A percentile compares a stretch with the other conserved stretches of the same genome.
These are phyloP conservation scores for Heliconius cydno DNA, from an alignment of 2,888 invertebrate genomes.

Conservation along the genomic window DNA sequence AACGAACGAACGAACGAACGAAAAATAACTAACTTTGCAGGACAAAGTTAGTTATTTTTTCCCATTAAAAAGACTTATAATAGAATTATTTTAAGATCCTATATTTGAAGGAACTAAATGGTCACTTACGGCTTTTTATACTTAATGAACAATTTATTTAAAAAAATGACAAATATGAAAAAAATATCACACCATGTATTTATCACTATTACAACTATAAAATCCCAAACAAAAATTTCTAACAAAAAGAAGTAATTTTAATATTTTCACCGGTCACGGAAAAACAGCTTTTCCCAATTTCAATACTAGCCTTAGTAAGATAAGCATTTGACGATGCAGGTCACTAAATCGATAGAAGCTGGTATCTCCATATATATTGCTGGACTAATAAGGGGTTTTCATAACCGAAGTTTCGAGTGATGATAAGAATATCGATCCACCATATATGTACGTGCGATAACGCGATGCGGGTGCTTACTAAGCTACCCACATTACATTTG, in stretches of 20 bases:
- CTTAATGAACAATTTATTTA: too few relatives aligned
- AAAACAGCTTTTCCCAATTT: background rate
- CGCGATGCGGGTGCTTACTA: slow-evolving; percentile 72
- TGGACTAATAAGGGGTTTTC: slow-evolving; percentile 53
- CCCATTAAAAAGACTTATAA: too few relatives aligned
- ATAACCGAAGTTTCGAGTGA: slow-evolving; percentile 77
- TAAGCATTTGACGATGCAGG: background rate
- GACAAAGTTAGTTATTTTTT: too few relatives aligned
- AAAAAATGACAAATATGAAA: background rate
- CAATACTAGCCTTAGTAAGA: background rate
- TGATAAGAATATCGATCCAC: slow-evolving; percentile 76
- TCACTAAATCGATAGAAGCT: slow-evolving; percentile 25
- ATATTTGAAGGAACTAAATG: too few relatives aligned
- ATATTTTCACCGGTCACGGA: background rate
- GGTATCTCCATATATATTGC: slow-evolving; percentile 30
- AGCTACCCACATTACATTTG: slow-evolving; percentile 55
- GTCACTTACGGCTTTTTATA: too few relatives aligned
- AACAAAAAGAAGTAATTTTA: background rate
- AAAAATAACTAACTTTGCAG: too few relatives aligned
- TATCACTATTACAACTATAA: background rate
- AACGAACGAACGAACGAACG: too few relatives aligned
- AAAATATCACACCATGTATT: background rate
- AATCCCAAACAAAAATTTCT: background rate
- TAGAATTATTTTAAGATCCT: too few relatives aligned
- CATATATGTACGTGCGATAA: slow-evolving; percentile 72